Evolutionary conservation across 1,140 invertebrate species (phyloP), one percentile per base, ranked within the genome.

Genomic region (Drosophila serrata): DNA sequence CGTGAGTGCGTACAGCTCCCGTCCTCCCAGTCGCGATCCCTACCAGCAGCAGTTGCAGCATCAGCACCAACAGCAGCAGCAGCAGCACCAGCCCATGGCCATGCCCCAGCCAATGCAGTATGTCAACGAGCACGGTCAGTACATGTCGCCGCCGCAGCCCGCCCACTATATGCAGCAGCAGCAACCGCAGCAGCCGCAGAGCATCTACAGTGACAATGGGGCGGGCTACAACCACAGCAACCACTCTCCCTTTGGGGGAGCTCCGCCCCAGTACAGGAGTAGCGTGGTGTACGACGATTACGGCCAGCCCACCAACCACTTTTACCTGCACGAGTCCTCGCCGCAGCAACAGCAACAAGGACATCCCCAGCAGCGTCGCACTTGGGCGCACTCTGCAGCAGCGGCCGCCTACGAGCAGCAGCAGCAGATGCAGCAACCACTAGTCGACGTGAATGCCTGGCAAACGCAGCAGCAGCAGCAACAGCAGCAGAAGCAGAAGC

Each of bases 311-410:
- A 74, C 69, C 35, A 93, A 93, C 79, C 96, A 96, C 84, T 97
- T 97, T 93, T 97, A 96, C 93, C 93, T 97, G 73, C 96, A 97
- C 87, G 96, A 96, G 55, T 87, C 88, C 9, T 92, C 93, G 43
- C 91, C 69, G 0, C 61, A 64, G 6, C 56, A 59, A 4, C 91
- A 92, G 77, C 94, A 94, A 51, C 94, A 94, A 67, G 49, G 48
- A 9, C 94, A 90, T 58, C 93, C 95, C 40, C 94, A 91, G 53
- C 95, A 95, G 91, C 94, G 96, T 59, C 93, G 95, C 77, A 96
- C 96, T 6, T 96, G 96, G 96, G 95, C 95, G 43, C 95, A 96
- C 76, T 95, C 96, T 80, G 94, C 95, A 31, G 94, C 94, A 92
- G 93, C 94, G 9, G 91, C 92, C 27, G 85, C 85, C 31, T 93